These are phyloP conservation scores for Aspidiotus rigidus DNA, from an alignment of 2,888 invertebrate species.

Conservation along the genomic window DNA sequence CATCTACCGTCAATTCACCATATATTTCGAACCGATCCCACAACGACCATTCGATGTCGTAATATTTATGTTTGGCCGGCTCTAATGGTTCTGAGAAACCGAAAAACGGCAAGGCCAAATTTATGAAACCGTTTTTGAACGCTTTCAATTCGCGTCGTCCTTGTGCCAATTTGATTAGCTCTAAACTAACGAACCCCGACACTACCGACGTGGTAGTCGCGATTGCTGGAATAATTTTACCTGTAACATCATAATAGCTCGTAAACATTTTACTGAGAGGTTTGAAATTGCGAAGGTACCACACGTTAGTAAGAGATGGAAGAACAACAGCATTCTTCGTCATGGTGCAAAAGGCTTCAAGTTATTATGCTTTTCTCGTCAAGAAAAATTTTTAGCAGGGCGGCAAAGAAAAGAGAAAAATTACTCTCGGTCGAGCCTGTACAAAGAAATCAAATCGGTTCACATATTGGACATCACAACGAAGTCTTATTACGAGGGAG, in stretches of 20 bases:
- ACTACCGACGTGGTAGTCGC: conserved; percentile 98
- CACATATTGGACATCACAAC: too few relatives aligned
- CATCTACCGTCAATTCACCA: conserved; percentile 74
- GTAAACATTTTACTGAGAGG: too few relatives aligned
- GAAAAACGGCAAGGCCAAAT: conserved; percentile 91
- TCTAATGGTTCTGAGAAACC: conserved; percentile 91
- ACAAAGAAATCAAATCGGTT: too few relatives aligned
- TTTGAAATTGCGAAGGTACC: too few relatives aligned
- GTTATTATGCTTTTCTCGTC: too few relatives aligned
- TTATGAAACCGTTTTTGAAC: conserved; percentile 96
- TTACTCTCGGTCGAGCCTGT: too few relatives aligned
- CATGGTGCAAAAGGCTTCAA: too few relatives aligned
- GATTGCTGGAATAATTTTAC: conserved; percentile 98
- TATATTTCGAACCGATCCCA: conserved; percentile 92
- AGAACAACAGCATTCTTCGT: too few relatives aligned
- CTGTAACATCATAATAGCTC: conserved; percentile 51
- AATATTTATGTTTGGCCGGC: conserved; percentile 76
- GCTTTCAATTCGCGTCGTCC: conserved; percentile 57
- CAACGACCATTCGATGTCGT: conserved; percentile 86
- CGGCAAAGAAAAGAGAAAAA: too few relatives aligned
- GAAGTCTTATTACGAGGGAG: too few relatives aligned
- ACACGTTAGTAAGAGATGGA: too few relatives aligned
- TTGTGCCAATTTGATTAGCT: conserved; percentile 77
- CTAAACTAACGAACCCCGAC: conserved; percentile 85
- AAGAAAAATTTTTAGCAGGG: too few relatives aligned